These are phyloP conservation scores for Leucophenga varia DNA, from an alignment of 1,140 invertebrate genomes.

Conservation along the genomic window DNA sequence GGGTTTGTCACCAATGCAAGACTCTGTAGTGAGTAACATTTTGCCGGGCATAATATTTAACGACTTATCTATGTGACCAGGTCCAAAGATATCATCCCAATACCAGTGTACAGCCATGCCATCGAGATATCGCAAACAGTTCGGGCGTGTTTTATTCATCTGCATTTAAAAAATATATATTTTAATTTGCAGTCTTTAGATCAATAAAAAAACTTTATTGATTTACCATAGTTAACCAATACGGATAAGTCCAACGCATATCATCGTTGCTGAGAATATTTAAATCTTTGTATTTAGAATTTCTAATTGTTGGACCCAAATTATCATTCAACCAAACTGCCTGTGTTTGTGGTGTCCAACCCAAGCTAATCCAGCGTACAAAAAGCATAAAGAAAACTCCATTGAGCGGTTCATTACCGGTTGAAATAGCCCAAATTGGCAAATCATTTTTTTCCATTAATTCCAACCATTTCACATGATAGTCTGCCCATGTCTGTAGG, in stretches of 20 bases:
- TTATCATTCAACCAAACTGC: constrained; percentile 67
- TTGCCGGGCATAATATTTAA: constrained; percentile 66
- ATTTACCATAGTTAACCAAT: constrained; percentile 64
- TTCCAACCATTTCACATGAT: constrained; percentile 68
- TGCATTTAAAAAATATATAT: constrained; percentile 19
- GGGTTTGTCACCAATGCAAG: constrained; percentile 65
- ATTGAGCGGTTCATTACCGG: constrained; percentile 67
- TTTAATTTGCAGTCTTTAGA: neutral
- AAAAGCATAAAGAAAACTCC: constrained; percentile 63
- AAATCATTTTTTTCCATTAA: constrained; percentile 57
- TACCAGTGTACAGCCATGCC: constrained; percentile 86
- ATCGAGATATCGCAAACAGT: constrained; percentile 67
- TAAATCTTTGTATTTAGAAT: constrained; percentile 61
- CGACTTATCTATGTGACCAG: constrained; percentile 59
- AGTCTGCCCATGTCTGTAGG: constrained; percentile 79
- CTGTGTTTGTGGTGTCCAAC: constrained; percentile 66
- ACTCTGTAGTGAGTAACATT: constrained; percentile 77
- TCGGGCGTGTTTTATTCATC: constrained; percentile 60
- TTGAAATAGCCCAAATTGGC: constrained; percentile 66
- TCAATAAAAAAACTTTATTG: too few relatives aligned
- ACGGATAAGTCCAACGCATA: constrained; percentile 65
- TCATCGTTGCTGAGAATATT: constrained; percentile 74
- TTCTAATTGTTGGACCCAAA: constrained; percentile 68
- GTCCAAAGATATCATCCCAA: constrained; percentile 62
- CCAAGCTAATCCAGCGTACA: constrained; percentile 71